Conservation (phyloP, 1,140 invertebrate genomes). For the Conopomorpha cramerella region DNA sequence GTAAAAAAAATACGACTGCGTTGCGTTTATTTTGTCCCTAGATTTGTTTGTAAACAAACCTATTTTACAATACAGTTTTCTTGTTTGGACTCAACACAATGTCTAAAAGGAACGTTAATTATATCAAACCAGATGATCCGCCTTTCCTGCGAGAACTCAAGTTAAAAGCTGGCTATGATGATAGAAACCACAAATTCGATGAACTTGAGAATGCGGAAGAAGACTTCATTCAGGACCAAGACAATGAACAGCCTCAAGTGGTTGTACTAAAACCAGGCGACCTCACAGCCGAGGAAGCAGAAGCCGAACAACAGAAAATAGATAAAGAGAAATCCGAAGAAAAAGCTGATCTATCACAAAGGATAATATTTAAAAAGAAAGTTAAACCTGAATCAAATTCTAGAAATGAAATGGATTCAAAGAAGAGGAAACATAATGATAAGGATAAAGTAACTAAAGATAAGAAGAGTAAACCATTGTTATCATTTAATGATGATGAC, state of each 20-base stretch:
- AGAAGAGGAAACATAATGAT: conserved; percentile 9
- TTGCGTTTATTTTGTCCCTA: too few species aligned
- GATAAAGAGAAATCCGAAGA: conserved; percentile 28
- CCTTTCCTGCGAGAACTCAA: conserved; percentile 82
- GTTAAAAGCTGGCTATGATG: conserved; percentile 81
- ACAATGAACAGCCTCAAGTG: conserved; percentile 79
- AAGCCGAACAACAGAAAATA: conserved; percentile 32
- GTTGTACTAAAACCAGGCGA: conserved; percentile 82
- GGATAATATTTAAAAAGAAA: conserved; percentile 36
- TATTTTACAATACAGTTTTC: too few species aligned
- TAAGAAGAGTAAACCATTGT: conserved; percentile 18
- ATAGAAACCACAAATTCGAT: conserved; percentile 64
- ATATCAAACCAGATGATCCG: conserved; percentile 84
- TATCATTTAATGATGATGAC: conserved; percentile 39
- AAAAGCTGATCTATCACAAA: conserved; percentile 39
- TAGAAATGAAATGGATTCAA: too few species aligned
- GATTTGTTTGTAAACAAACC: too few species aligned
- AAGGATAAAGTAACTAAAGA: conserved; percentile 5
- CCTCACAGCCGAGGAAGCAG: conserved; percentile 78
- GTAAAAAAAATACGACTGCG: too few species aligned
- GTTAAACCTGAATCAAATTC: conserved; percentile 9
- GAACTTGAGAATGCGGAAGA: conserved; percentile 29
- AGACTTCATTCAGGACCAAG: conserved; percentile 62
- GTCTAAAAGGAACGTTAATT: conserved; percentile 64
- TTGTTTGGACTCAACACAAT: too few species aligned